phyloP scores from a whole-genome alignment of 2,113 vertebrate species.

The Entomyzon cyanotis region DNA sequence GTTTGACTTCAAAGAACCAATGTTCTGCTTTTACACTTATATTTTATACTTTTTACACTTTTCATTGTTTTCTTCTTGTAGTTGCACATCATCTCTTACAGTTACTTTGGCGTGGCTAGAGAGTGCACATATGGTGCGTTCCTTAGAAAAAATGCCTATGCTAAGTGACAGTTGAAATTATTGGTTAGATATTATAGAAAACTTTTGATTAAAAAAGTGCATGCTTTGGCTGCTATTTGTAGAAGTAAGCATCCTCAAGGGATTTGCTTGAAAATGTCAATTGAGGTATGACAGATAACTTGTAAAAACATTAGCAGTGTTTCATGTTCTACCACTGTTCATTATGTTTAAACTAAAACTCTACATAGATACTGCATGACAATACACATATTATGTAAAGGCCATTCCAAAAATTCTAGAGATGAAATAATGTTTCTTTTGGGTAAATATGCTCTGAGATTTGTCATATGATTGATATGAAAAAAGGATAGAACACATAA shows the following conservation, averaged over 20 bases:
- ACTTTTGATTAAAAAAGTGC: background rate
- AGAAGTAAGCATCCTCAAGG: background rate
- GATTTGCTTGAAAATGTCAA: conserved; percentile 7
- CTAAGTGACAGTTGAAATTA: background rate
- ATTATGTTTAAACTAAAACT: conserved; percentile 22
- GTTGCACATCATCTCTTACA: background rate
- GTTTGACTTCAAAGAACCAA: background rate
- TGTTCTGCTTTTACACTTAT: background rate
- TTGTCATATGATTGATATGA: background rate
- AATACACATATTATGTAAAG: conserved; percentile 5
- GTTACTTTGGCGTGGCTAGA: background rate
- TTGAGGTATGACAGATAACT: background rate
- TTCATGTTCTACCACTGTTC: background rate
- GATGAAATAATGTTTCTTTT: conserved; percentile 8
- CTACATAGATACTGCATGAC: background rate
- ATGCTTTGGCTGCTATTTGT: background rate
- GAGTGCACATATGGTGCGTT: background rate
- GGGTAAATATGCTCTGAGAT: background rate
- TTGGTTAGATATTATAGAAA: background rate
- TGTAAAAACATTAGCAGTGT: background rate
- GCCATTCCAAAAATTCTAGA: background rate
- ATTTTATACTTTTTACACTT: background rate
- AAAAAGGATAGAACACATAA: background rate
- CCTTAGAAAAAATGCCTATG: background rate
- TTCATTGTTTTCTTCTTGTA: background rate